These are phyloP conservation scores for Leucophenga varia DNA, from an alignment of 1,140 invertebrate species.

Conservation along the genomic window DNA sequence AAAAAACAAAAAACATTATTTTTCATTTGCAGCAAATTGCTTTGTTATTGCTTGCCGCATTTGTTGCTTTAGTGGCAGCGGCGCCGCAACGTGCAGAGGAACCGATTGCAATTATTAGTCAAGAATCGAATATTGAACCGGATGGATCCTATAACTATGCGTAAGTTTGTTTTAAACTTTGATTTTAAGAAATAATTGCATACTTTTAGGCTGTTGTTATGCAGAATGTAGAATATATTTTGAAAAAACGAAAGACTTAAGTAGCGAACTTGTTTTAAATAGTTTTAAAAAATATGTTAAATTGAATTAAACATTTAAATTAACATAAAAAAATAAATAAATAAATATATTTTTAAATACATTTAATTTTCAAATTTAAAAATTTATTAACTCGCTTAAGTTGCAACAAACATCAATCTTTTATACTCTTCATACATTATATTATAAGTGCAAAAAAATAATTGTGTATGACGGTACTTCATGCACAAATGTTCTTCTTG, in stretches of 20 bases:
- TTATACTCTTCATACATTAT: too few species aligned
- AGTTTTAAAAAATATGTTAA: slow-evolving; percentile 28
- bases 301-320: slow-evolving; percentile 25
- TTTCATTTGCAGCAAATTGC: slow-evolving; percentile 35
- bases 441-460: too few species aligned
- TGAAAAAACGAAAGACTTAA: slow-evolving; percentile 14
- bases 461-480: too few species aligned
- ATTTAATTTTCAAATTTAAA: too few species aligned
- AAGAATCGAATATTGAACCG: slow-evolving; percentile 66
- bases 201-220: slow-evolving; percentile 19
- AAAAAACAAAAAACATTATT: too few species aligned
- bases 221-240: too few species aligned
- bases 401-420: too few species aligned
- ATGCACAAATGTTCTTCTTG: too few species aligned
- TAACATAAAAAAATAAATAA: slow-evolving; percentile 15
- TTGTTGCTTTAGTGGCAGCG: slow-evolving; percentile 54
- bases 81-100: slow-evolving; percentile 60
- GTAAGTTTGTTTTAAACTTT: slow-evolving; percentile 57
- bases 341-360: too few species aligned
- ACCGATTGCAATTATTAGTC: slow-evolving; percentile 65
- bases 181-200: slow-evolving; percentile 24
- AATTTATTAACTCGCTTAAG: too few species aligned
- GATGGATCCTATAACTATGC: slow-evolving; percentile 68
- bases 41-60: slow-evolving; percentile 38
- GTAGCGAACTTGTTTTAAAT: slow-evolving; percentile 7